Evolutionary conservation across 2,113 vertebrate genomes (phyloP).

Genomic region (Gadus macrocephalus): DNA sequence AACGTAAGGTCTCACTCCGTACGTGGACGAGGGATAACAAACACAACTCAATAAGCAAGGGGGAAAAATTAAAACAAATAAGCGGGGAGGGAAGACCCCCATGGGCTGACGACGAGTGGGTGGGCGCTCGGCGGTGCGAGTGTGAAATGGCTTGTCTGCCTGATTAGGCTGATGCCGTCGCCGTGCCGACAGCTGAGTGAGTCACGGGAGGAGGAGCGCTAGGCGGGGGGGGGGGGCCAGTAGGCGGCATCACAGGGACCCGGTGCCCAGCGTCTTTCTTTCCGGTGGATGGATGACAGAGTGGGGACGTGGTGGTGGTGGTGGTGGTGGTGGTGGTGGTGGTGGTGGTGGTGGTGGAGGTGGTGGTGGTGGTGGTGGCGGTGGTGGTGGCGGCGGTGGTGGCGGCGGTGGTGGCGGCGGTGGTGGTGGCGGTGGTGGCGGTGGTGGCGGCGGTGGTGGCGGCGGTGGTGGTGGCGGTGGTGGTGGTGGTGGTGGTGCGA

Average conservation of each 20-base stretch:
- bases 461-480: not conserved
- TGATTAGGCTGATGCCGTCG: conserved; percentile 38
- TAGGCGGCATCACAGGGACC: not conserved
- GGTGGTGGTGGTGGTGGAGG: conserved; percentile 13
- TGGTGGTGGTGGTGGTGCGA: conserved; percentile 1
- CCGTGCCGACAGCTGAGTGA: conserved; percentile 51
- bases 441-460: not conserved
- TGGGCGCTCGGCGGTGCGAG: conserved; percentile 37
- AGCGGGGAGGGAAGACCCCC: conserved; percentile 20
- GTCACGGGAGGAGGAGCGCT: conserved; percentile 42
- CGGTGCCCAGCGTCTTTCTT: conserved; percentile 13
- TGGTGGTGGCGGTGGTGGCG: not conserved
- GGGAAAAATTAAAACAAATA: not conserved
- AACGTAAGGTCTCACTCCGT: conserved; percentile 46
- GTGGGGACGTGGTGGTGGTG: not conserved
- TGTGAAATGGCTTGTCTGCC: conserved; percentile 39
- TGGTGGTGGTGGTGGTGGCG: not conserved
- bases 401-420: no score
- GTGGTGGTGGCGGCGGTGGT: not conserved
- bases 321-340: not conserved
- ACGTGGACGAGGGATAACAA: not conserved
- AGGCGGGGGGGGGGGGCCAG: not conserved
- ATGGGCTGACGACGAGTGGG: conserved; percentile 49
- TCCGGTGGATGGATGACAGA: not conserved
- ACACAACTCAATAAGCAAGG: no score